Evolutionary conservation across 2,113 vertebrate species (phyloP).

Genomic region (Pteropus alecto): DNA sequence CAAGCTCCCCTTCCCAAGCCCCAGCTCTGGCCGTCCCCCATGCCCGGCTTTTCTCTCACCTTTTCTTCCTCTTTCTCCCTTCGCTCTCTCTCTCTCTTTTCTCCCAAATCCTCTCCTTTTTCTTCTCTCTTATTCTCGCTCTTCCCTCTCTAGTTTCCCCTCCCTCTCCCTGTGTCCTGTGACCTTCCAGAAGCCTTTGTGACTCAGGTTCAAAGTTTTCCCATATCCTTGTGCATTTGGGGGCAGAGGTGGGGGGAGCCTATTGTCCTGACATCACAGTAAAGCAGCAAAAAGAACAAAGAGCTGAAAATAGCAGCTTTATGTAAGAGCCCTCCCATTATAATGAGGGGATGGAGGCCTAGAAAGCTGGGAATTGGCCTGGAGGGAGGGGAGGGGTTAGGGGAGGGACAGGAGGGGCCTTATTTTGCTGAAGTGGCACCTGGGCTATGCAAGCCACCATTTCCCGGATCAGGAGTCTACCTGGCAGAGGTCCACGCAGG

Average conservation of each 20-base stretch:
- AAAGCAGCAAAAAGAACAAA: constrained; percentile 9
- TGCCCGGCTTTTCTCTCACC: fast-evolving
- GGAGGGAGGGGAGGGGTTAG: background rate
- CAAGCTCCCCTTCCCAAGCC: background rate
- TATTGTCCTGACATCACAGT: background rate
- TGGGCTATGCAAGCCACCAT: background rate
- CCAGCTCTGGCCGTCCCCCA: fast-evolving
- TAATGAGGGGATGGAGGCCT: background rate
- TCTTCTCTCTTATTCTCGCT: background rate
- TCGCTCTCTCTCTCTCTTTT: background rate
- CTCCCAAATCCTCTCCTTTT: background rate
- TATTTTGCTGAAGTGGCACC: background rate
- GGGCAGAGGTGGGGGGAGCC: background rate
- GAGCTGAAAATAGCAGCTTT: constrained; percentile 47
- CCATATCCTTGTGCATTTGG: background rate
- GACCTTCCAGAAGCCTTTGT: background rate
- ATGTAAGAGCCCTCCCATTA: background rate
- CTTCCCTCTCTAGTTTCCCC: background rate
- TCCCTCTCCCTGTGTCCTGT: background rate
- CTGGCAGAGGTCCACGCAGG: background rate
- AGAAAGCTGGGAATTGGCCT: background rate
- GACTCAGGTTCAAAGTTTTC: background rate
- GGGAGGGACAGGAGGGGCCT: background rate
- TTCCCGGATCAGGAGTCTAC: background rate
- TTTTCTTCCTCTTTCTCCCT: background rate